A percentile compares a stretch with the other conserved stretches of the same genome.
phyloP scores from a whole-genome alignment of 2,888 invertebrate genomes.

The Agelastica alni region DNA sequence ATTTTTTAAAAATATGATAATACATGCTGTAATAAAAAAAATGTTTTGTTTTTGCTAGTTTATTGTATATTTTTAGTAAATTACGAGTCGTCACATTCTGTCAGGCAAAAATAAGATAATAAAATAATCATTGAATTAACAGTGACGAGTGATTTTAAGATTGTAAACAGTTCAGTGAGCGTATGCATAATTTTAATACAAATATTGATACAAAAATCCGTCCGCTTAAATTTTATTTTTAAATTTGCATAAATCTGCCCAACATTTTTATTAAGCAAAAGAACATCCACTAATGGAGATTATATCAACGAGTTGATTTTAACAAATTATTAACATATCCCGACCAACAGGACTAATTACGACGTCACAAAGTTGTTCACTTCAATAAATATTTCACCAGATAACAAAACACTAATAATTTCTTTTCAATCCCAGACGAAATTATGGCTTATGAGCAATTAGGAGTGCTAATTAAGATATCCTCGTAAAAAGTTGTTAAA shows the following conservation, averaged over 20 bases:
- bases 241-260: slow-evolving; percentile 6
- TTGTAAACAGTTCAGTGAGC: too few species aligned
- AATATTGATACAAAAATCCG: background rate
- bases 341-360: slow-evolving; percentile 8
- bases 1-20: too few species aligned
- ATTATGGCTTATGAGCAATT: slow-evolving; percentile 23
- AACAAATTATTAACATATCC: slow-evolving; percentile 17
- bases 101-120: too few species aligned
- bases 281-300: slow-evolving; percentile 10
- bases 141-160: too few species aligned
- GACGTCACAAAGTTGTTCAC: slow-evolving; percentile 9
- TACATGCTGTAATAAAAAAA: too few species aligned
- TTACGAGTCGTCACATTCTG: too few species aligned
- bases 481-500: slow-evolving; percentile 17
- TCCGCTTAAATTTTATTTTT: background rate
- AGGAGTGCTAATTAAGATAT: slow-evolving; percentile 18
- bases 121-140: too few species aligned
- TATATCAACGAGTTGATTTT: slow-evolving; percentile 10
- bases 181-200: too few species aligned
- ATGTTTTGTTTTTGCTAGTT: too few species aligned
- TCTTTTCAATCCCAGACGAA: slow-evolving; percentile 14
- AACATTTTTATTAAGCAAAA: slow-evolving; percentile 6
- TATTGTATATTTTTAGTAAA: too few species aligned
- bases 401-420: slow-evolving; percentile 19
- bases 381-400: slow-evolving; percentile 18